These are phyloP conservation scores for Papilio machaon DNA, from an alignment of 1,140 invertebrate species.

Conservation along the genomic window DNA sequence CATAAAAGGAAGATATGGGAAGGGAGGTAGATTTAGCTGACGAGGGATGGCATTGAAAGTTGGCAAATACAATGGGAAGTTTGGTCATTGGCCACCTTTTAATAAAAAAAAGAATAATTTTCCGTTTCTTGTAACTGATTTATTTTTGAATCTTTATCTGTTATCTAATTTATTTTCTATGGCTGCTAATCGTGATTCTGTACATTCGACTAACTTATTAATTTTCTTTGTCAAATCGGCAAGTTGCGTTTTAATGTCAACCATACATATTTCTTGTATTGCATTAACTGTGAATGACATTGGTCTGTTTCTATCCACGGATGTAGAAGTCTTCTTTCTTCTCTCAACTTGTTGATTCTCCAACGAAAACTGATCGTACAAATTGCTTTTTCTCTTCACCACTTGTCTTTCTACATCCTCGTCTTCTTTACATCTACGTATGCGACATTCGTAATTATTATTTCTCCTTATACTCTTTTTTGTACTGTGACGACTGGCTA, in stretches of 20 bases:
- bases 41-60: too few relatives aligned
- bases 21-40: too few relatives aligned
- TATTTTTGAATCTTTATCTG: constrained; percentile 42
- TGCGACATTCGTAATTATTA: constrained; percentile 77
- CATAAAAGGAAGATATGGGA: too few relatives aligned
- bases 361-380: constrained; percentile 71
- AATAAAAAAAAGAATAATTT: background rate
- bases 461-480: constrained; percentile 79
- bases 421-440: constrained; percentile 63
- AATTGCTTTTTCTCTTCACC: constrained; percentile 73
- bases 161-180: constrained; percentile 68
- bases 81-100: too few relatives aligned
- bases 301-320: constrained; percentile 64
- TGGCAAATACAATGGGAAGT: too few relatives aligned
- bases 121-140: background rate
- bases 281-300: constrained; percentile 68
- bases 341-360: constrained; percentile 71
- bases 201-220: constrained; percentile 68
- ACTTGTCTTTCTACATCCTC: constrained; percentile 54
- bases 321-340: constrained; percentile 65
- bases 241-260: constrained; percentile 74
- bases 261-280: constrained; percentile 77
- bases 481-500: constrained; percentile 85
- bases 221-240: constrained; percentile 70
- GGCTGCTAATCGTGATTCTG: constrained; percentile 62